Evolutionary conservation across 2,797 vertebrate genomes (phyloP), one percentile per base, ranked within the genome.

Genomic region (Bucorvus abyssinicus): DNA sequence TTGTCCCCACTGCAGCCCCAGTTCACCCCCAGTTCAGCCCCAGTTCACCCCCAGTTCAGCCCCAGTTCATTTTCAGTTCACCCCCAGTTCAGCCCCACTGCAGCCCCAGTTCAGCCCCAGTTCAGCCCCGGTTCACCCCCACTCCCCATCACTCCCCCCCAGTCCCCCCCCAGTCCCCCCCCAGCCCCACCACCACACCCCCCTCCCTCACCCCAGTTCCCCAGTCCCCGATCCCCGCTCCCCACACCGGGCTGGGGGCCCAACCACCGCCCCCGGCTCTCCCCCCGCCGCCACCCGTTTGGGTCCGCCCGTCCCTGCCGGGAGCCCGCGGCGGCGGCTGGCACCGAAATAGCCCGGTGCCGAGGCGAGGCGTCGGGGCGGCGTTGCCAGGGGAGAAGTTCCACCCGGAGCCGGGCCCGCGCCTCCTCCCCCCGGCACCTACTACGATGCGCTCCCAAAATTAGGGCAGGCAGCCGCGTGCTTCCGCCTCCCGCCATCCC

Each of bases 321-420:
- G 93, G 96, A 96, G 91, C 91, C 95, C 92, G 96, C 94, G 95
- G 93, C 94, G 94, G 93, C 89, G 94, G 89, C 82, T 91, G 96
- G 97, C 97, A 97, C n/a, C n/a, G 96, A 97, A 97, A 97, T 97
- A 97, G 96, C 96, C 77, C 89, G n/a, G 92, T 89, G 96, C 95
- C 93, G 94, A 97, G 93, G 92, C 75, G 91, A 93, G 88, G 95
- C 94, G 94, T 92, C 89, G 64, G 95, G 93, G 89, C 69, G 87
- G 95, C 84, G 97, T 98, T 97, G 97, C 97, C 97, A 98, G 94
- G 97, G 94, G 95, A 97, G 92, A 96, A 95, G 94, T 96, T 91
- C 87, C 75, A 97, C 90, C 95, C 95, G 89, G 97, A 97, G 94
- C 91, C 94, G 90, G 96, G 94, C 84, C 95, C 96, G 84, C 45